Base-by-base conservation (phyloP, 2,888 invertebrate genomes). In the Tachina lurida region DNA sequence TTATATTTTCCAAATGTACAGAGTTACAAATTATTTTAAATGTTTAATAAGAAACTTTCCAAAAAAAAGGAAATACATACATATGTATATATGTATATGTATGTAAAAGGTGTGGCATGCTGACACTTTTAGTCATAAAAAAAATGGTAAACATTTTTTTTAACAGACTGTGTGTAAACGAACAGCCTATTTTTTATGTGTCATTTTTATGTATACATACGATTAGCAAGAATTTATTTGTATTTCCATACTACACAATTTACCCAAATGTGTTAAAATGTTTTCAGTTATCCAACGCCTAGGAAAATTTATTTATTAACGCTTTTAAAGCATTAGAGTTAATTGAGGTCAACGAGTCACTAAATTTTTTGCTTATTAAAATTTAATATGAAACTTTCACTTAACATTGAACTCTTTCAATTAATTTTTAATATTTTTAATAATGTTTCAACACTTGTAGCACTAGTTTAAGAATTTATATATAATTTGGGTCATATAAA, bases 71-170 rank as follows among this genome's bases (percentile, higher is more conserved):
- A 45, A 41, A 19, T n/a, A 15, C 0, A 13, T 15, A 15, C 5
- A 8, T 49, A 49, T n/a, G 1, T 49, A 4, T 49, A n/a, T 49
- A 3, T 52, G 17, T 10, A 9, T 15, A 52, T 10, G 52, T n/a
- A 52, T 52, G 52, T n/a, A 22, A 56, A 63, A 85, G 78, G 85
- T 82, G 82, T 75, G 75, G 70, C 82, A 54, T 31, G 45, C 63
- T 47, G 65, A 73, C 47, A 67, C 62, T 63, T 41, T 71, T 54
- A 70, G 52, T 49, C 49, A 52, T 52, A 60, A n/a, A 49, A 52
- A 41, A 52, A 62, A 39, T 39, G 17, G n/a, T 12, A 56, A 76
- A 45, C 45, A 31, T 31, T 31, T 4, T 58, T 74, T 82, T 78
- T 70, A 85, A 70, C 74, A 58, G 74, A 1, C 54, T 47, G 70